Percentiles rank a stretch among this genome's conserved stretches.
These are phyloP conservation scores for Terrapene triunguis DNA, from an alignment of 2,113 vertebrate species.

Conservation along the genomic window DNA sequence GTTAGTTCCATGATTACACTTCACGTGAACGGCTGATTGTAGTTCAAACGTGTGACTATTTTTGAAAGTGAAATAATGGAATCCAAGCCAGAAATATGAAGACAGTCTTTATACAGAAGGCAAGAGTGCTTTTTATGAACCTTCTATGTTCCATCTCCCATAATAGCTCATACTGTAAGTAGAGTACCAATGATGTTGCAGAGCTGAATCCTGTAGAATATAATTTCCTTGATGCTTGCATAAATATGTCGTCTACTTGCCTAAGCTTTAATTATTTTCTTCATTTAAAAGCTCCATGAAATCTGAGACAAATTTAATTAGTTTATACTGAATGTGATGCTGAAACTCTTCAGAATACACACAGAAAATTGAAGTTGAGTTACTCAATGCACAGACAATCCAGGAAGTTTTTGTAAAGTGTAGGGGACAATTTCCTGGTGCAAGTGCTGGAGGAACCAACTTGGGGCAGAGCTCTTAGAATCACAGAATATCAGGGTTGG, in stretches of 20 bases:
- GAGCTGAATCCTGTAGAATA: rapidly evolving
- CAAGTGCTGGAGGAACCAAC: too few species aligned
- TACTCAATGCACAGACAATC: not conserved
- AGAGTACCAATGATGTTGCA: not conserved
- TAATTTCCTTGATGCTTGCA: not conserved
- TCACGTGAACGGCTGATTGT: not conserved
- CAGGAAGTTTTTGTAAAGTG: too few species aligned
- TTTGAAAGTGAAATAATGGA: not conserved
- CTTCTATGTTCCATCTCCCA: rapidly evolving
- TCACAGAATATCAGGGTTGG: too few species aligned
- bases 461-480: too few species aligned
- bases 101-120: rapidly evolving
- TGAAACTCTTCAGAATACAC: not conserved
- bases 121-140: not conserved
- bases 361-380: not conserved
- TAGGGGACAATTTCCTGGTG: too few species aligned
- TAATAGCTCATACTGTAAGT: not conserved
- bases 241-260: not conserved
- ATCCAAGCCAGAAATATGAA: not conserved
- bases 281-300: not conserved
- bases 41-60: not conserved
- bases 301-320: conserved; percentile 10
- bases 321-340: not conserved
- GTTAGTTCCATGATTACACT: not conserved
- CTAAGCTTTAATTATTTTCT: not conserved